Base-by-base conservation (phyloP, 2,797 vertebrate genomes). In the Peromyscus eremicus region DNA sequence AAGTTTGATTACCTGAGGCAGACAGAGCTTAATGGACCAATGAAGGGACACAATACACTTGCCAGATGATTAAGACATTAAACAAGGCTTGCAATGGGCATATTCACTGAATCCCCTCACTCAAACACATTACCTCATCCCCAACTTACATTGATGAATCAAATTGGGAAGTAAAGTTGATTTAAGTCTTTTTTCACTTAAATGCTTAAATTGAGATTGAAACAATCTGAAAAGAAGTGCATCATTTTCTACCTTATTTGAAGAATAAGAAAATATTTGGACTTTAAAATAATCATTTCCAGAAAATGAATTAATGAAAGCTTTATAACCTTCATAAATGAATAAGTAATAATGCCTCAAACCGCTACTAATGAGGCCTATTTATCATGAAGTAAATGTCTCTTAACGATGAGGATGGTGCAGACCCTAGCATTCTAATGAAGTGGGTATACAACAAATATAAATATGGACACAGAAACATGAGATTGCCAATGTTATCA, bases 261-360 rank as follows among this genome's bases (percentile, higher is more conserved):
- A 98, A 96, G 10, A 96, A 82, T 1, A 92, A 94, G 68, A 91
- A 96, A 64, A 71, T 34, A 93, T 92, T 91, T 29, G 19, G 23
- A 46, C 75, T 91, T 91, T 92, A 94, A 94, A 95, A 91, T 96
- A 94, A 84, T 68, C 62, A 0, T 62, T 92, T 66, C 75, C 94
- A 57, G n/a, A 37, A 95, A 96, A 21, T 94, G 23, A 60, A 97
- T 96, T 95, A 91, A 87, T 49, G 79, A 89, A 93, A 94, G 77
- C 25, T 92, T 60, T 77, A 40, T 97, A 95, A 95, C 81, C 16
- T 80, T 9, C 13, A 79, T 16, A 96, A 87, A 91, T 94, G n/a
- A 97, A 97, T 97, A 96, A 97, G 97, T 96, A 89, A 96, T 82
- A 85, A 94, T 57, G 92, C 94, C 37, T 82, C 71, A 90, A 96